Base-by-base conservation (phyloP, 2,888 invertebrate genomes). In the Aproaerema taeniolella region DNA sequence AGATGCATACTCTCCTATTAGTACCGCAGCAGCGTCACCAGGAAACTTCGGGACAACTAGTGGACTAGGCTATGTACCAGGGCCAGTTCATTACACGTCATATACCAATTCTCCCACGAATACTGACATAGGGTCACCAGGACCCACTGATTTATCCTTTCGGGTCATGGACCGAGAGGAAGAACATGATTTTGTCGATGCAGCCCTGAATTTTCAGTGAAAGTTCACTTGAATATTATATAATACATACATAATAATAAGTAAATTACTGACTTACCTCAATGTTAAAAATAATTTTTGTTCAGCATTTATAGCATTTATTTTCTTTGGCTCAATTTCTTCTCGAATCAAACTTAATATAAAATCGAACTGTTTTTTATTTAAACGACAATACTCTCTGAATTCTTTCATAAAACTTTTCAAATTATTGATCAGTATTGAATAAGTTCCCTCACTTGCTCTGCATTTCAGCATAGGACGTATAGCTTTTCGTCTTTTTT, bases 401-500 rank as follows among this genome's bases (percentile, higher is more conserved):
- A 31, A 31, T 37, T 37, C 37, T 30, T 37, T 37, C 1, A 11
- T 11, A 30, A 30, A 29, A 30, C 37, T 38, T 38, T 38, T 38
- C 38, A 31, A 31, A 38, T 38, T 38, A 15, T 38, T 38, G 9
- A 38, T 31, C 38, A 31, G 14, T 38, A 38, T 38, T 31, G 31
- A 38, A 38, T 38, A 38, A 31, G 31, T 38, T 38, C 38, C 38
- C 31, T 38, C 38, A 38, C 31, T 38, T 31, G 13, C 14, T 38
- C 31, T 31, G 32, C 32, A 38, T 31, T 33, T 36, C 24, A 37
- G 28, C 28, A 41, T 37, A 20, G 41, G 32, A 41, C 41, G 37
- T 37, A 28, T 41, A 28, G 31, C 37, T 41, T 41, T 5, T 41
- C 36, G 31, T 41, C 36, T 36, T 37, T 41, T 41, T 41, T 31